Percentiles rank a stretch among this genome's conserved stretches.
phyloP scores from a whole-genome alignment of 2,797 vertebrate species.

The Geotria australis region DNA sequence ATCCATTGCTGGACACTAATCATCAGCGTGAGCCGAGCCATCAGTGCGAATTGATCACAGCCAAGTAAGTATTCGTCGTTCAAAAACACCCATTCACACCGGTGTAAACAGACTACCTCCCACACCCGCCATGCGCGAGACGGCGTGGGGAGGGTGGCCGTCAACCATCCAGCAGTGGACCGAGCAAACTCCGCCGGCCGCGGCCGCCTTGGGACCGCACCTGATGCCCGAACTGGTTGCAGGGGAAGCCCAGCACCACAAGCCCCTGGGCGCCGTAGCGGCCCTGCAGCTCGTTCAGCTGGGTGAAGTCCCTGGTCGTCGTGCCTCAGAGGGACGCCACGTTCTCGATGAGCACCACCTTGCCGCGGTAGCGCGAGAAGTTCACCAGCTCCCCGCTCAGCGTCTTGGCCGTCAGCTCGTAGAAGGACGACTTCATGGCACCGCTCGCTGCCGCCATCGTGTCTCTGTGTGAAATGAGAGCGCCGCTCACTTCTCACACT shows the following conservation, averaged over 20 bases:
- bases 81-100: too few relatives aligned
- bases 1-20: too few relatives aligned
- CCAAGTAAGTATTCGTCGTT: too few relatives aligned
- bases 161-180: too few relatives aligned
- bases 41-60: too few relatives aligned
- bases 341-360: constrained; percentile 77
- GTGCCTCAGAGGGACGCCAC: constrained; percentile 92
- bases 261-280: constrained; percentile 50
- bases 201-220: constrained; percentile 22
- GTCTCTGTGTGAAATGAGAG: background rate
- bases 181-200: too few relatives aligned
- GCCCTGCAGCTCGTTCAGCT: constrained; percentile 65
- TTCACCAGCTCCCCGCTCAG: constrained; percentile 58
- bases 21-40: too few relatives aligned
- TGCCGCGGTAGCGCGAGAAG: constrained; percentile 56
- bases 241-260: constrained; percentile 78
- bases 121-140: too few relatives aligned
- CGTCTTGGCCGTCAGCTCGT: constrained; percentile 51
- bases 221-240: constrained; percentile 95
- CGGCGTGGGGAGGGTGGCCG: too few relatives aligned
- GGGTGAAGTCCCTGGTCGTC: constrained; percentile 52
- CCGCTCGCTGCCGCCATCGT: constrained; percentile 3
- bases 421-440: constrained; percentile 81
- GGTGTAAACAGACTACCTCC: too few relatives aligned
- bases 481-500: too few relatives aligned